A percentile compares a stretch with the other conserved stretches of the same genome.
phyloP scores from a whole-genome alignment of 2,113 vertebrate genomes.

The Tragelaphus scriptus region DNA sequence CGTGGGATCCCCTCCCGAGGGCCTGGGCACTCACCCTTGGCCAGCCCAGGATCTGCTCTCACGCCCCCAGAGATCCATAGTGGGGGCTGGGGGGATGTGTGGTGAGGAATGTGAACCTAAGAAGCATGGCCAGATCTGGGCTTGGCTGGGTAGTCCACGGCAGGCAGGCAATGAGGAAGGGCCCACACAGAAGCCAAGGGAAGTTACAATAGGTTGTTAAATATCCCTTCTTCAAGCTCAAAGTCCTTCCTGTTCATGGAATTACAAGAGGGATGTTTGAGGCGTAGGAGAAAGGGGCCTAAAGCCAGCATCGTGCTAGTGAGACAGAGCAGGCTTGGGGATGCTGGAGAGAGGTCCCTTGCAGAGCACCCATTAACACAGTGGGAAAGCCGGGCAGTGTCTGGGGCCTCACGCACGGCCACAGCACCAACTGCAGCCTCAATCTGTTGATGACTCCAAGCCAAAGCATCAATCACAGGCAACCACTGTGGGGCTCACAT shows the following conservation, averaged over 20 bases:
- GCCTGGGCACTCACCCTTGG: neutral
- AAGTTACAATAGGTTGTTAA: neutral
- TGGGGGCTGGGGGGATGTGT: accelerated
- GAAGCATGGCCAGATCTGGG: neutral
- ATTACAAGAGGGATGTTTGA: neutral
- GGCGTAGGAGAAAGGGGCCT: neutral
- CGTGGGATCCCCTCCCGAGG: neutral
- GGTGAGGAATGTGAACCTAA: neutral
- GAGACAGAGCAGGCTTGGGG: neutral
- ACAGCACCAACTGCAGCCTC: neutral
- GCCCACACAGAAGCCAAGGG: neutral
- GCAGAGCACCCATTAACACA: neutral
- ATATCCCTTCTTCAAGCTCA: neutral
- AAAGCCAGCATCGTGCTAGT: neutral
- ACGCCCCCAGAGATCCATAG: neutral
- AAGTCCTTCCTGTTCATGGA: neutral
- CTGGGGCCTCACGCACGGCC: neutral
- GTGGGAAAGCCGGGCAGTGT: neutral
- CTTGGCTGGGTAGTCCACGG: accelerated
- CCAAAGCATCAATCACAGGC: neutral
- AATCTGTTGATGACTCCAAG: neutral
- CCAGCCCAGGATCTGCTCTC: neutral
- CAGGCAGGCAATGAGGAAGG: neutral
- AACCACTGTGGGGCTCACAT: neutral
- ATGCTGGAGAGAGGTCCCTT: neutral